Conservation (phyloP, 2,888 invertebrate species). For the Galerucella pusilla region DNA sequence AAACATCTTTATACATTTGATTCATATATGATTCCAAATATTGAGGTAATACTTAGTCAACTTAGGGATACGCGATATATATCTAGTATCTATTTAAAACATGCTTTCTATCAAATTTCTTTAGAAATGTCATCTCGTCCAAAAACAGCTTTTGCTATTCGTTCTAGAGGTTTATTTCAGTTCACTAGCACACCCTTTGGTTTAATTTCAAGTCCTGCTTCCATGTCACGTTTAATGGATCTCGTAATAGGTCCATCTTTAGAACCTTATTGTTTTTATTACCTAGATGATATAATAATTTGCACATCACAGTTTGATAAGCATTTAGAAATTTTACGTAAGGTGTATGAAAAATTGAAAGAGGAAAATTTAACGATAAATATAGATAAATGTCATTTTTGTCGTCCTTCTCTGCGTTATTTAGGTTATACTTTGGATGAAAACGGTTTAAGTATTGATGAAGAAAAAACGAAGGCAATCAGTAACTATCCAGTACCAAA, state of each 20-base stretch:
- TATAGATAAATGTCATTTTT: slow-evolving; percentile 23
- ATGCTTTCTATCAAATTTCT: slow-evolving; percentile 54
- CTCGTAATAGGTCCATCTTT: slow-evolving; percentile 42
- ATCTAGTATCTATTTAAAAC: slow-evolving; percentile 52
- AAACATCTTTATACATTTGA: too few relatives aligned
- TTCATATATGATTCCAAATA: slow-evolving; percentile 54
- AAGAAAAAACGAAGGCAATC: too few relatives aligned
- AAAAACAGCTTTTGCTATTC: slow-evolving; percentile 16
- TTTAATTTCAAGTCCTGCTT: slow-evolving; percentile 35
- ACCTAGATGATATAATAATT: slow-evolving; percentile 29
- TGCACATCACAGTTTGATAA: too few relatives aligned
- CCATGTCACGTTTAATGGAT: slow-evolving; percentile 39
- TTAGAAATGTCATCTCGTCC: slow-evolving; percentile 10
- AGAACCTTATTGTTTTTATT: too few relatives aligned
- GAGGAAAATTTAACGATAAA: background rate
- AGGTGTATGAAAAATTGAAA: too few relatives aligned
- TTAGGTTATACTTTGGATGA: too few relatives aligned
- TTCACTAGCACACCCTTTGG: slow-evolving; percentile 36
- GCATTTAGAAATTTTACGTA: too few relatives aligned
- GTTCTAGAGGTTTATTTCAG: slow-evolving; percentile 23
- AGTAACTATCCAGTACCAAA: background rate
- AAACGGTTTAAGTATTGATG: too few relatives aligned
- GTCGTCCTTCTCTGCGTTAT: too few relatives aligned
- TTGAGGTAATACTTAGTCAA: slow-evolving; percentile 52
- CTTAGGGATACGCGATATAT: slow-evolving; percentile 54